Evolutionary conservation across 2,888 invertebrate genomes (phyloP), one percentile per base, ranked within the genome.

Genomic region (Phlogophora meticulosa): DNA sequence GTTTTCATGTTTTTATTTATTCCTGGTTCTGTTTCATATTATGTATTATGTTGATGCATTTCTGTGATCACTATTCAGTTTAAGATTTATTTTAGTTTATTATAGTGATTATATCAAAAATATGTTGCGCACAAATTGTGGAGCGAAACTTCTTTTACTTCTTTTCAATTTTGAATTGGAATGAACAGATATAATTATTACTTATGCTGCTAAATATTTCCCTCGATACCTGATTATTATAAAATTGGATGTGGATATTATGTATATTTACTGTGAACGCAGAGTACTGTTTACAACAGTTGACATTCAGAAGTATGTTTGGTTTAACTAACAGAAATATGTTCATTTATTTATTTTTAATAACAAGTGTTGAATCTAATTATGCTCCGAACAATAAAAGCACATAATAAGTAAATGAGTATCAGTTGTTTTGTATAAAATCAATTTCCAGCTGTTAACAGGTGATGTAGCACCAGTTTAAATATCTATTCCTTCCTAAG

Each of bases 21-120:
- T 89, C 87, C 86, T 85, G 82, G 80, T 87, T 84, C 78, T 75
- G 87, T 84, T 85, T 81, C 80, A 87, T 28, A 88, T 85, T 75
- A 86, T 91, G 90, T 92, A 86, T 80, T 82, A 83, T 85, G 89
- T 92, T 90, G 90, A 91, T 90, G 93, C 93, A 93, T 94, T 94
- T 94, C 94, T 94, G 94, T 95, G 94, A 95, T 95, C 89, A 82
- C 84, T 90, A 81, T 89, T 90, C 91, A 88, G 85, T 88, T 88
- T 93, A 91, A 89, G 89, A 87, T 90, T 89, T 87, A 86, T 89
- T 87, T 89, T 87, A 87, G 84, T 85, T 86, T 84, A 84, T 78
- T 77, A 78, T 87, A 87, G 82, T 85, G 80, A 63, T 73, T 84
- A 85, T 84, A 87, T 72, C 72, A 58, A 83, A 83, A 78, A 64